phyloP scores from a whole-genome alignment of 2,888 invertebrate species.

The Crocallis elinguaria region DNA sequence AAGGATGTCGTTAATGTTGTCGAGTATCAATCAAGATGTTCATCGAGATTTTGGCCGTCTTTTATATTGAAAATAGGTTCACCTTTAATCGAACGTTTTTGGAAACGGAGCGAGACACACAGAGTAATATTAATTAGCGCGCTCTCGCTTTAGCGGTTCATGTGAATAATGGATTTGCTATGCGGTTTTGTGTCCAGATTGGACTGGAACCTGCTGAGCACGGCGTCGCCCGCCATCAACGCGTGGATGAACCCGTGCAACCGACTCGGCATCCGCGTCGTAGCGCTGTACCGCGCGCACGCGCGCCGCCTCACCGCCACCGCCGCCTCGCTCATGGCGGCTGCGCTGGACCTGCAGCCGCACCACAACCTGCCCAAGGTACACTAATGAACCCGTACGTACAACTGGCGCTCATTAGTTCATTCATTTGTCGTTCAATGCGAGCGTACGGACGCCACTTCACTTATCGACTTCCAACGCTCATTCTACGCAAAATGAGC shows the following conservation, averaged over 20 bases:
- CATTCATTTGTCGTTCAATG: no score
- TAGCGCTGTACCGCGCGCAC: conserved; percentile 91
- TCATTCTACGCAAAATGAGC: no score
- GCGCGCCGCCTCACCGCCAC: conserved; percentile 93
- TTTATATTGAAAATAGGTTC: no score
- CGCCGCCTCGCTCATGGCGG: conserved; percentile 97
- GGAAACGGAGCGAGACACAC: no score
- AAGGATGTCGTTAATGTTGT: no score
- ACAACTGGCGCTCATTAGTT: background rate
- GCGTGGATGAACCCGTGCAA: conserved; percentile 99
- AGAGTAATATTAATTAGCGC: no score
- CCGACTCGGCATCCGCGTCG: conserved; percentile 93
- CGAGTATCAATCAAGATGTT: no score
- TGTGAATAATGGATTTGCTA: background rate
- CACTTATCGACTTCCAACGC: no score
- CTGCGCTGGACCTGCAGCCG: conserved; percentile 94
- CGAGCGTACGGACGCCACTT: no score
- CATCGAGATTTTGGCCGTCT: no score
- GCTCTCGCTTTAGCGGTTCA: no score
- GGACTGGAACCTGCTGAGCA: conserved; percentile 98
- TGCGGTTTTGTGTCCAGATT: conserved; percentile 79
- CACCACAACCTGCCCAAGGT: conserved; percentile 93
- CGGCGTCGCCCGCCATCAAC: conserved; percentile 97
- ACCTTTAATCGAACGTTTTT: no score
- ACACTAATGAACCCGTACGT: background rate